phyloP scores from a whole-genome alignment of 2,113 vertebrate species.

The Peucedramus taeniatus region DNA sequence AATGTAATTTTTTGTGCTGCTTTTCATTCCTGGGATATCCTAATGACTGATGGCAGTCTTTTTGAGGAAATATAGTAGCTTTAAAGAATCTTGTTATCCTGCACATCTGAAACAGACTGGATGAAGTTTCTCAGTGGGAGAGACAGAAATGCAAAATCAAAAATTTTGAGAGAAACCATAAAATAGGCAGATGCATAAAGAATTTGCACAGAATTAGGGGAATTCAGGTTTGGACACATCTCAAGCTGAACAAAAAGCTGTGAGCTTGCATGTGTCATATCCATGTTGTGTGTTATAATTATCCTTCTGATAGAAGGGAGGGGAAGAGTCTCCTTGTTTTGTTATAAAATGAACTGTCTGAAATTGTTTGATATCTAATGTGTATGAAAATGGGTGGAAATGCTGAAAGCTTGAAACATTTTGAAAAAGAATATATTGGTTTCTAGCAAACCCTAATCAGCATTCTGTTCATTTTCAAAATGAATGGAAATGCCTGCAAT shows the following conservation, averaged over 20 bases:
- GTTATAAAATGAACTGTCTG: neutral
- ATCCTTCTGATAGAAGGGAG: neutral
- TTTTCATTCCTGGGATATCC: neutral
- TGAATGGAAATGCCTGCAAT: neutral
- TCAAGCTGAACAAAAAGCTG: neutral
- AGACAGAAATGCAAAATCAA: neutral
- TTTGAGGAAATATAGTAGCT: neutral
- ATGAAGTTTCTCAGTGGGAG: neutral
- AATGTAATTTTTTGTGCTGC: neutral
- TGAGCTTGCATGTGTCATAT: neutral
- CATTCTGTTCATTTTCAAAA: neutral
- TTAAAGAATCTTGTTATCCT: neutral
- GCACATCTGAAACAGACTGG: neutral
- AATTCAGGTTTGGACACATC: neutral
- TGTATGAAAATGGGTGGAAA: neutral
- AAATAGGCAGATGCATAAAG: neutral
- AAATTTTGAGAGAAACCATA: neutral
- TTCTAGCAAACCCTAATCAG: neutral
- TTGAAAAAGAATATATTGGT: neutral
- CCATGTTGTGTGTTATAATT: neutral
- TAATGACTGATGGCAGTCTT: neutral
- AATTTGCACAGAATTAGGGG: neutral
- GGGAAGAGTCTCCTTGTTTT: neutral
- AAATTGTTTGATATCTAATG: neutral
- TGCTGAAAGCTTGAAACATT: neutral